phyloP scores from a whole-genome alignment of 2,113 vertebrate species.

The Oenanthe melanoleuca region DNA sequence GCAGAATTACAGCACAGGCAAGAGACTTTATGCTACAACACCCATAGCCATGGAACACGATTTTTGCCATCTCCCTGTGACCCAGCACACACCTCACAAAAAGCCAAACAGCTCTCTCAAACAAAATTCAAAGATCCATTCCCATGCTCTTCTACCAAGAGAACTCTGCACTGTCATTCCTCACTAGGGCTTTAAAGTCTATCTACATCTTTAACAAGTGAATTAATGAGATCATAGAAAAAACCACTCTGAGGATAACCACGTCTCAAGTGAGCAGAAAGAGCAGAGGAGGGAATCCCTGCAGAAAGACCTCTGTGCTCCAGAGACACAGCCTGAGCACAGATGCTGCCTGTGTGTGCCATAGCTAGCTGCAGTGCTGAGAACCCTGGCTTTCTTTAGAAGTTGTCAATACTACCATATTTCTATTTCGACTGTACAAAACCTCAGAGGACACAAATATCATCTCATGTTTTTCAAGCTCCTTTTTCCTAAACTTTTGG shows the following conservation, averaged over 20 bases:
- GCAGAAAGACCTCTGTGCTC: not conserved
- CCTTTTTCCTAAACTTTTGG: not conserved
- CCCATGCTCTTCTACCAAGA: not conserved
- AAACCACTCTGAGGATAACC: not conserved
- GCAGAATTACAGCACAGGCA: not conserved
- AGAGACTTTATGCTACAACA: not conserved
- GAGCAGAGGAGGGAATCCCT: not conserved
- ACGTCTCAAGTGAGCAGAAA: not conserved
- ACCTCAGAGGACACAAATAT: not conserved
- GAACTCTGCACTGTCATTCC: not conserved
- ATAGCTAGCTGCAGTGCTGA: accelerated
- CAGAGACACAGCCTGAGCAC: not conserved
- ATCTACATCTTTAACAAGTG: not conserved
- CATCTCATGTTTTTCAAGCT: not conserved
- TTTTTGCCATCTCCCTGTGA: not conserved
- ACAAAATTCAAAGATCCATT: not conserved
- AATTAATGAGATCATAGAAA: not conserved
- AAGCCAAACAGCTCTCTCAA: not conserved
- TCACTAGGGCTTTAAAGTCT: not conserved
- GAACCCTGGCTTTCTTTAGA: not conserved
- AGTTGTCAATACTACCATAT: not conserved
- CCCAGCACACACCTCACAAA: not conserved
- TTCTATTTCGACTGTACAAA: not conserved
- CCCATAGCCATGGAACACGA: accelerated
- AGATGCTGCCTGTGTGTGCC: not conserved